phyloP scores from a whole-genome alignment of 2,797 vertebrate species.

The Acipenser oxyrinchus region DNA sequence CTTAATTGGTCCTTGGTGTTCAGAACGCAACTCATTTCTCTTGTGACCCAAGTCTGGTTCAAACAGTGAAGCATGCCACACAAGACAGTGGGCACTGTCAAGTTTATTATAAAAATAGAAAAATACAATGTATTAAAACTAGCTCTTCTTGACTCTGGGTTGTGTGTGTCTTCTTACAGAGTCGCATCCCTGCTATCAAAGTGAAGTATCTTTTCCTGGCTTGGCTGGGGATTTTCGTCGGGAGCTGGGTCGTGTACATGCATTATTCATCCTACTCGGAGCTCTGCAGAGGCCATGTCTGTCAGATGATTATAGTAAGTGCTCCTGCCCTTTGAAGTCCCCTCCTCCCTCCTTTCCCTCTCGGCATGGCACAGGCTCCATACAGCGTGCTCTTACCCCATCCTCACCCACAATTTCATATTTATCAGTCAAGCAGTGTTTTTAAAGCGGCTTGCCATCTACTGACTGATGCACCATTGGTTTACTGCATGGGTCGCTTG shows the following conservation, averaged over 20 bases:
- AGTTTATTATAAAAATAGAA: no score
- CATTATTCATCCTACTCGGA: slow-evolving; percentile 88
- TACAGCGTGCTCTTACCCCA: no score
- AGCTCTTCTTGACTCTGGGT: background rate
- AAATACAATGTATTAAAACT: background rate
- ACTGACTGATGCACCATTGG: no score
- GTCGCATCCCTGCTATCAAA: slow-evolving; percentile 81
- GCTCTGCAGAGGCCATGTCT: slow-evolving; percentile 84
- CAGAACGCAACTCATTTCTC: background rate
- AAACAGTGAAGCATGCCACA: background rate
- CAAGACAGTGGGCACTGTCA: no score
- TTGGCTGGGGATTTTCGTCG: slow-evolving; percentile 82
- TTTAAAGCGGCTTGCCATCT: no score
- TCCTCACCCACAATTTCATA: no score
- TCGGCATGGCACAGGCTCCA: no score
- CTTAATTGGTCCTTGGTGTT: background rate
- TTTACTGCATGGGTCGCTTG: no score
- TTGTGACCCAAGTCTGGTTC: background rate
- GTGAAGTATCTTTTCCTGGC: slow-evolving; percentile 85
- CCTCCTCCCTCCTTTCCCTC: background rate
- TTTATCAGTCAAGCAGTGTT: no score
- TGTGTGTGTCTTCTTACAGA: slow-evolving; percentile 43
- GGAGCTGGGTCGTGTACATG: slow-evolving; percentile 91
- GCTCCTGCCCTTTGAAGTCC: background rate
- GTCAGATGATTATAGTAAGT: slow-evolving; percentile 88